Evolutionary conservation across 2,797 vertebrate species (phyloP).

Genomic region (Malurus leucopterus): DNA sequence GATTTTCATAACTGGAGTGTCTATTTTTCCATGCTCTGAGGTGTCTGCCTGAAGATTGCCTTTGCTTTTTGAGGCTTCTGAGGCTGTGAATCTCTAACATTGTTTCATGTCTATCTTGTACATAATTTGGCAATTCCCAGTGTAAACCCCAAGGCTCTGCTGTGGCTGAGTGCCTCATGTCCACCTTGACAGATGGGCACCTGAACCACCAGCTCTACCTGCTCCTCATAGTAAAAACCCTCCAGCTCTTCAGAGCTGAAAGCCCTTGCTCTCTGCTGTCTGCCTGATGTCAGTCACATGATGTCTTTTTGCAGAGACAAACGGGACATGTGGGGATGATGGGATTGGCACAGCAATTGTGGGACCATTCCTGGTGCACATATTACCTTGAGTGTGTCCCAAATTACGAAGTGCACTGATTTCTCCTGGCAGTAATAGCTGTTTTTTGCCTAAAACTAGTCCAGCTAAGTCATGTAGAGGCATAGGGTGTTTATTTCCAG

Average conservation of each 20-base stretch:
- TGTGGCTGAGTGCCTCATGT: neutral
- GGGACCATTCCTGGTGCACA: neutral
- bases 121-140: neutral
- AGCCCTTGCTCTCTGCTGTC: neutral
- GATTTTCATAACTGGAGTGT: neutral
- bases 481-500: neutral
- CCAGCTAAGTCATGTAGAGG: neutral
- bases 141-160: neutral
- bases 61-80: neutral
- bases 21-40: neutral
- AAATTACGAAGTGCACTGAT: neutral
- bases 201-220: neutral
- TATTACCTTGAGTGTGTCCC: neutral
- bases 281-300: neutral
- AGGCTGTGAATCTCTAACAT: neutral
- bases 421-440: neutral
- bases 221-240: neutral
- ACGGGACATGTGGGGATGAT: neutral
- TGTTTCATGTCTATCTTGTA: neutral
- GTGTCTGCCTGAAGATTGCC: neutral
- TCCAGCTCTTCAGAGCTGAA: neutral
- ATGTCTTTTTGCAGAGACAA: neutral
- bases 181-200: neutral
- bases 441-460: neutral
- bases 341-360: neutral